Base-by-base conservation (phyloP, 2,113 vertebrate species). In the Vombatus ursinus region DNA sequence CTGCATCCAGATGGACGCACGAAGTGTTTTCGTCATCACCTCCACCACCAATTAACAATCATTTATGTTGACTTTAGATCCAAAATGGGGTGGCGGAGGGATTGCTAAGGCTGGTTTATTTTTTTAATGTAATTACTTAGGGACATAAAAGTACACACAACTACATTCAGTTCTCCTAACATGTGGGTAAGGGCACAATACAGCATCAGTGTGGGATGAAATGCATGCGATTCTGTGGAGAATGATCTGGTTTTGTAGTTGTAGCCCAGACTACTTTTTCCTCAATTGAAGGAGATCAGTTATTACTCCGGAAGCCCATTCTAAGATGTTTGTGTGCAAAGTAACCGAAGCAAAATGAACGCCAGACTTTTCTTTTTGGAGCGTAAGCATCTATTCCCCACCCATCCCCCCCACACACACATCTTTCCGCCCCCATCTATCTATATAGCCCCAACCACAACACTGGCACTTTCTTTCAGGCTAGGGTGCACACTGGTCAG, bases 21-120 rank as follows among this genome's bases (percentile, higher is more conserved):
- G 0, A 31, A 52, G 92, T 61, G 90, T 96, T 48, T 28, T 95
- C 52, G 3, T 25, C 84, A 19, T 23, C 26, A 28, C 44, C 28
- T 89, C 47, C 1, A 48, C 3, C 48, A 50, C 24, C 26, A 90
- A 90, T 90, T 28, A 90, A 90, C 11, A 90, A 48, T 50, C 16
- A 51, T 48, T 77, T 90, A 50, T 52, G 0, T 84, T 25, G 95
- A 92, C 93, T 93, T 92, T 54, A 77, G 91, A 91, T 89, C 94
- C 61, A 6, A 96, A 94, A 94, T 84, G 16, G 68, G 31, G 8
- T 26, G 26, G 50, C 28, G 52, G 11, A 31, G 53, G 95, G 90
- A 92, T 94, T 57, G 61, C 92, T 48, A 31, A 91, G 90, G 54
- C 61, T 92, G 93, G 48, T 77, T n/a, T 44, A 22, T 16, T 44